A percentile compares a stretch with the other conserved stretches of the same genome.
These are phyloP conservation scores for Andrena camellia DNA, from an alignment of 2,888 invertebrate genomes.

Conservation along the genomic window DNA sequence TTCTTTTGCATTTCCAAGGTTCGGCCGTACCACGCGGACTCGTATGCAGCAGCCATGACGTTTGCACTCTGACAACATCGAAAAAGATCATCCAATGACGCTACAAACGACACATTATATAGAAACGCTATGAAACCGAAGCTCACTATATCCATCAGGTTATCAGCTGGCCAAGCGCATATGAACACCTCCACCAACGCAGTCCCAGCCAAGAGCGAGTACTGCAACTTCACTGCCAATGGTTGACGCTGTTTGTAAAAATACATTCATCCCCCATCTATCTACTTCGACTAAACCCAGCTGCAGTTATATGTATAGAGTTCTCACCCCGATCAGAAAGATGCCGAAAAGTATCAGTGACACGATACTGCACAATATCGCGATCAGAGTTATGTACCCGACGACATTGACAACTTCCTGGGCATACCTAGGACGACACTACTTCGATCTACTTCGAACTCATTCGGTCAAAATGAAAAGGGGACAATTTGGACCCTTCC, in stretches of 20 bases:
- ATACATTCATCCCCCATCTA: not conserved
- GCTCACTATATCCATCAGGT: constrained; percentile 66
- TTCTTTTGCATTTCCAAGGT: not conserved
- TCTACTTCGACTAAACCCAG: not conserved
- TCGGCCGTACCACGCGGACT: constrained; percentile 31
- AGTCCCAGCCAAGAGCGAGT: constrained; percentile 59
- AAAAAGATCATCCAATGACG: too few relatives aligned
- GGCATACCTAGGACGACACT: not conserved
- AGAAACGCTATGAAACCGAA: not conserved
- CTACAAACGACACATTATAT: not conserved
- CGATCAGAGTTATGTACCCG: not conserved
- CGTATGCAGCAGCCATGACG: constrained; percentile 10
- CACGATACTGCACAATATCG: not conserved
- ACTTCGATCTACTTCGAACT: not conserved
- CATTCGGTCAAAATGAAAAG: not conserved
- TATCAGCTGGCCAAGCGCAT: constrained; percentile 75
- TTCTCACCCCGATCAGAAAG: constrained; percentile 6
- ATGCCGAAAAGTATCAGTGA: constrained; percentile 4
- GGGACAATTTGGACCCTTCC: too few relatives aligned
- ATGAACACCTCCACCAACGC: constrained; percentile 69
- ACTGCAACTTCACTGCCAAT: constrained; percentile 64
- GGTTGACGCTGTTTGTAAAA: constrained; percentile 59
- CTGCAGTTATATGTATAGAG: not conserved
- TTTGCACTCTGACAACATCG: constrained; percentile 29
- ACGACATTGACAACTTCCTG: not conserved